Percentiles rank a stretch among this genome's conserved stretches.
Evolutionary conservation across 2,888 invertebrate species (phyloP).

Genomic region (Synanthedon vespiformis): DNA sequence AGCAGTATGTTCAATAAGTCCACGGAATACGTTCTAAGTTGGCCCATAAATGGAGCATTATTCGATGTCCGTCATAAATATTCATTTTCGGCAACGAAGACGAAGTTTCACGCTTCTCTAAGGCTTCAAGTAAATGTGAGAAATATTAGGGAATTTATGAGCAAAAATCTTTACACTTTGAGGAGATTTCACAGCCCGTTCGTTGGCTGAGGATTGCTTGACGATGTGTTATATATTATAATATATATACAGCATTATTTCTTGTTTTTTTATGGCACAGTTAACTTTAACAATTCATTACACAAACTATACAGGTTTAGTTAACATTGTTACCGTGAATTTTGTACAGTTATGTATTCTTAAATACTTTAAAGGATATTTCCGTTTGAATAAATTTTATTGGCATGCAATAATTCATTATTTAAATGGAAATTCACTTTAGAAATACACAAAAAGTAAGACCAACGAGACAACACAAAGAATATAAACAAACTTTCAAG

Average conservation of each 20-base stretch:
- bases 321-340: background rate
- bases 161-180: constrained; percentile 48
- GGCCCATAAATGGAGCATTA: constrained; percentile 63
- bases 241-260: no score
- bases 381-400: no score
- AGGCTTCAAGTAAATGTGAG: constrained; percentile 44
- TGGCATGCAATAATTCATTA: no score
- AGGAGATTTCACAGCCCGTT: constrained; percentile 21
- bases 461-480: no score
- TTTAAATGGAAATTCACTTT: no score
- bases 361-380: no score
- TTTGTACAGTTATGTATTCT: background rate
- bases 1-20: constrained; percentile 44
- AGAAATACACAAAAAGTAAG: no score
- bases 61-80: constrained; percentile 63
- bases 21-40: constrained; percentile 56
- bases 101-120: constrained; percentile 56
- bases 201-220: no score
- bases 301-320: background rate
- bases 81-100: constrained; percentile 61
- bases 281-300: no score
- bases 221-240: no score
- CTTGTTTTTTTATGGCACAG: no score
- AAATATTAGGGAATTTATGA: constrained; percentile 64
- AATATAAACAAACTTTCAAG: no score